phyloP scores from a whole-genome alignment of 2,113 vertebrate genomes.

The Garra rufa region DNA sequence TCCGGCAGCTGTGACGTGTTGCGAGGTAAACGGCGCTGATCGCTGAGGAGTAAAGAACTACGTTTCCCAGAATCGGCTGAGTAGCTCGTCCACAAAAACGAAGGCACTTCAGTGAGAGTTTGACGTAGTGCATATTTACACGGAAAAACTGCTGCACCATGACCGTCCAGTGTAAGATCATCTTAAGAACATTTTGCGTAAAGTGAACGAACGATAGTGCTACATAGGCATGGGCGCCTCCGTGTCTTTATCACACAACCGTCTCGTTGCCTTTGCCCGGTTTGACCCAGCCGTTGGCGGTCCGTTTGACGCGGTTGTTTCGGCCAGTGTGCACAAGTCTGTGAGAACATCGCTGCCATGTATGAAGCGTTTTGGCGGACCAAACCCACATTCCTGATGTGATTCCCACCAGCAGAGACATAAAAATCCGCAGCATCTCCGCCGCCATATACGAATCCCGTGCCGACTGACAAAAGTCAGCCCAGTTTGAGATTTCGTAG shows the following conservation, averaged over 20 bases:
- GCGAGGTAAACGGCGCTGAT: constrained; percentile 45
- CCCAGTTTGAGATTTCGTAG: constrained; percentile 96
- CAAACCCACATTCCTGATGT: constrained; percentile 99
- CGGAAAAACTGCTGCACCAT: constrained; percentile 31
- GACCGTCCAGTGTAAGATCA: constrained; percentile 74
- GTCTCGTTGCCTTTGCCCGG: constrained; percentile 94
- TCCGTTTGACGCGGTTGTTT: constrained; percentile 81
- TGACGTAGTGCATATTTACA: constrained; percentile 40
- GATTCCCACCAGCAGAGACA: constrained; percentile 96
- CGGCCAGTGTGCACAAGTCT: constrained; percentile 86
- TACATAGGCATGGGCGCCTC: not conserved
- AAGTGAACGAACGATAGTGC: constrained; percentile 45
- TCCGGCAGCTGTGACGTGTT: not conserved
- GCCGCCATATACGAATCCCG: constrained; percentile 93
- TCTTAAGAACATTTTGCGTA: constrained; percentile 45
- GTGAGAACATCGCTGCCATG: constrained; percentile 94
- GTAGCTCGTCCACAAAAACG: constrained; percentile 20
- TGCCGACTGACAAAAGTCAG: constrained; percentile 84
- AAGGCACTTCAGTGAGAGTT: constrained; percentile 49
- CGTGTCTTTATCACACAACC: constrained; percentile 81
- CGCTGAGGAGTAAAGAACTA: constrained; percentile 26
- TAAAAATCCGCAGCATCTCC: constrained; percentile 98
- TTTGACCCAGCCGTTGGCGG: constrained; percentile 89
- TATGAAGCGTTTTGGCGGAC: constrained; percentile 98
- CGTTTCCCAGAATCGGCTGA: constrained; percentile 6